A percentile compares a stretch with the other conserved stretches of the same genome.
phyloP scores from a whole-genome alignment of 2,888 invertebrate genomes.

The Morpho deidamia region DNA sequence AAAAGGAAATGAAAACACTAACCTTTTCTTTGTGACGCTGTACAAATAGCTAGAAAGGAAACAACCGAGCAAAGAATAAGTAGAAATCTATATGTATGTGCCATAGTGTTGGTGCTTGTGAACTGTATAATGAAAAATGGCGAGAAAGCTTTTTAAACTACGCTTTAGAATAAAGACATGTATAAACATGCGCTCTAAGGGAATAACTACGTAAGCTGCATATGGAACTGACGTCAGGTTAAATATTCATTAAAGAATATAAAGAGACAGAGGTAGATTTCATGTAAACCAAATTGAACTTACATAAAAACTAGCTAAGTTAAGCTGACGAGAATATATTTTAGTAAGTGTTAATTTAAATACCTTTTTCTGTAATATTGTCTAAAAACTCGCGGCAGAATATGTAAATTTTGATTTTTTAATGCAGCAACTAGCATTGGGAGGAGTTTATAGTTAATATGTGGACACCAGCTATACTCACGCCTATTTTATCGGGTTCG shows the following conservation, averaged over 20 bases:
- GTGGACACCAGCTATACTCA: too few species aligned
- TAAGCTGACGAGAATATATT: too few species aligned
- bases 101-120: not conserved
- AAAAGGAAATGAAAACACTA: not conserved
- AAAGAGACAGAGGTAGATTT: too few species aligned
- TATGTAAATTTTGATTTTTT: too few species aligned
- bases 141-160: not conserved
- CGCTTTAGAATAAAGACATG: conserved; percentile 1
- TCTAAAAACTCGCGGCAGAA: too few species aligned
- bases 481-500: too few species aligned
- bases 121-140: conserved; percentile 1
- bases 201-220: not conserved
- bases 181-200: not conserved
- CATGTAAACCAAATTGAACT: too few species aligned
- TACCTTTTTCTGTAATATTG: too few species aligned
- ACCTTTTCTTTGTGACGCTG: conserved; percentile 5
- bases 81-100: not conserved
- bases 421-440: too few species aligned
- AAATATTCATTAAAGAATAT: not conserved
- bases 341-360: too few species aligned
- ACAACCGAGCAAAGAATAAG: conserved; percentile 4
- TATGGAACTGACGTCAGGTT: conserved; percentile 8
- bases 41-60: not conserved
- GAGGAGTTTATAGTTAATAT: too few species aligned
- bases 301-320: too few species aligned